Evolutionary conservation across 2,888 invertebrate genomes (phyloP).

Genomic region (Chirona hameri): DNA sequence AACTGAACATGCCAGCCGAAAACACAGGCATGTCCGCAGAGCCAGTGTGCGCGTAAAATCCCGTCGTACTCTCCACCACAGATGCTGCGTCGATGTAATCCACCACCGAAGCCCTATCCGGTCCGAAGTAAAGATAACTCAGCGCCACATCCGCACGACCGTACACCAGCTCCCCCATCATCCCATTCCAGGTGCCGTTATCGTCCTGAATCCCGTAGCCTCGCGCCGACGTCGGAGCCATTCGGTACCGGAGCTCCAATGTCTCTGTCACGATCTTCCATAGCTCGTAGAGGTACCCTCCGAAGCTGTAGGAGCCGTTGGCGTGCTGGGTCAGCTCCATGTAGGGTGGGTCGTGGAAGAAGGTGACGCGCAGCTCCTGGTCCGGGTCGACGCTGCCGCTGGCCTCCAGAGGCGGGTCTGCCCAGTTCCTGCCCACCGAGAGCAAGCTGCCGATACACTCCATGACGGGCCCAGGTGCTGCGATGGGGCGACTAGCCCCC

Average conservation of each 20-base stretch:
- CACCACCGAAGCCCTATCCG: background rate
- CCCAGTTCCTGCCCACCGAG: background rate
- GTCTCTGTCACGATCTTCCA: conserved; percentile 34
- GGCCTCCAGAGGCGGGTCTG: background rate
- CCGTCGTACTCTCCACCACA: background rate
- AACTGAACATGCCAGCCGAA: background rate
- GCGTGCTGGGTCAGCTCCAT: background rate
- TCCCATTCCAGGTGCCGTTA: conserved; percentile 38
- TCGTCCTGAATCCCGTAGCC: conserved; percentile 36
- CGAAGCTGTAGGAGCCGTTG: background rate
- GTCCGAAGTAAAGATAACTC: background rate
- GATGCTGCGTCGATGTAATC: background rate
- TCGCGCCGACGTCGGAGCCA: conserved; percentile 32
- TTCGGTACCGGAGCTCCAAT: conserved; percentile 36
- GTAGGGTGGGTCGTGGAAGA: background rate
- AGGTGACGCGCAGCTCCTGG: background rate
- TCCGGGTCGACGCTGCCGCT: background rate
- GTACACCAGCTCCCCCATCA: conserved; percentile 38
- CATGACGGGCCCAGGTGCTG: background rate
- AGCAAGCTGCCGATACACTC: background rate
- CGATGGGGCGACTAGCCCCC: too few species aligned
- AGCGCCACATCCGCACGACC: background rate
- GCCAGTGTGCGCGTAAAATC: background rate
- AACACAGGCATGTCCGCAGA: background rate
- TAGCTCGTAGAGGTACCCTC: conserved; percentile 30